Percentiles rank a stretch among this genome's conserved stretches.
Evolutionary conservation across 2,113 vertebrate species (phyloP).

Genomic region (Oncorhynchus masou): DNA sequence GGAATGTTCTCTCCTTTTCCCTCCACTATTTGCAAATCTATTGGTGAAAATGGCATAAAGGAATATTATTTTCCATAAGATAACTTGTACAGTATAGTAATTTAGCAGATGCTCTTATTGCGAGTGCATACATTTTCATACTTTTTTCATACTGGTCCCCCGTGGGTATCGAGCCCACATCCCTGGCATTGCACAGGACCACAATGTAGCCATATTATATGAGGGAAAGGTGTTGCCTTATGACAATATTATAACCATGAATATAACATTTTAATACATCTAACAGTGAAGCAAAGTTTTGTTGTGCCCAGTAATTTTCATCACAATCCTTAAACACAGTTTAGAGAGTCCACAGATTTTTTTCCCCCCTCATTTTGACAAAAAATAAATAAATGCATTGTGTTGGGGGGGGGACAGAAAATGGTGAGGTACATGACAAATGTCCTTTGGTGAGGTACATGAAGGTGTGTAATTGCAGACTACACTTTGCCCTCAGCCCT

Average conservation of each 20-base stretch:
- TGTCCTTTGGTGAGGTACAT: slow-evolving; percentile 54
- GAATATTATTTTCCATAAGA: not conserved
- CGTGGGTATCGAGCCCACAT: no score
- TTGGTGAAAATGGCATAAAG: not conserved
- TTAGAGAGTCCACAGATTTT: not conserved
- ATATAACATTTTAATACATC: no score
- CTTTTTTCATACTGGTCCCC: no score
- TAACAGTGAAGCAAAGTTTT: not conserved
- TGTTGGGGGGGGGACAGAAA: slow-evolving; percentile 19
- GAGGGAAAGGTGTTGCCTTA: no score
- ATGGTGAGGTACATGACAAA: slow-evolving; percentile 50
- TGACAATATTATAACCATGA: no score
- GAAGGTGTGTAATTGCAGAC: slow-evolving; percentile 69
- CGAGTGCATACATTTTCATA: no score
- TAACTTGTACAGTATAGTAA: not conserved
- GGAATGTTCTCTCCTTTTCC: slow-evolving; percentile 21
- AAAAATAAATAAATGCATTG: not conserved
- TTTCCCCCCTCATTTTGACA: not conserved
- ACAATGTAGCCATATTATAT: no score
- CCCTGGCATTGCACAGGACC: no score
- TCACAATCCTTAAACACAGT: not conserved
- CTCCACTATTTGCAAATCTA: not conserved
- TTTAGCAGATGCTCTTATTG: no score
- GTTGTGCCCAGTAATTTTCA: not conserved
- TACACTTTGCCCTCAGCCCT: slow-evolving; percentile 57